phyloP scores from a whole-genome alignment of 2,797 vertebrate species.

The Pristis pectinata region DNA sequence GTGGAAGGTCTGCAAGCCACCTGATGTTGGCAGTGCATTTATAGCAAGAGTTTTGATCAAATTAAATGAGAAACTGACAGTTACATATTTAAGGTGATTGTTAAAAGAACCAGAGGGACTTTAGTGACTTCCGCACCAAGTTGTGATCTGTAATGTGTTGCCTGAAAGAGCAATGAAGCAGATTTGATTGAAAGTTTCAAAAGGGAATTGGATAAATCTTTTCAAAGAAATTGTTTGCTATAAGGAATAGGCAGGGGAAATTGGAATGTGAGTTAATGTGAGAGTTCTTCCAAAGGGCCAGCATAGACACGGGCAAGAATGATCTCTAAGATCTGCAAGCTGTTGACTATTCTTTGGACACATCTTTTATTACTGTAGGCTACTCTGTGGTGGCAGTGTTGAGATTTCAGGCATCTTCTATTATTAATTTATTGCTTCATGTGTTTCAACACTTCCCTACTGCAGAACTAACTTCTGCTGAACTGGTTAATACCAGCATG shows the following conservation, averaged over 20 bases:
- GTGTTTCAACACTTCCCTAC: not conserved
- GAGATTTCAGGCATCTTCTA: not conserved
- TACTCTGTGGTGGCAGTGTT: not conserved
- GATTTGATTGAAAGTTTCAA: not conserved
- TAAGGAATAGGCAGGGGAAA: not conserved
- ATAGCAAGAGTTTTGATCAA: constrained; percentile 7
- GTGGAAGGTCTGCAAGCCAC: not conserved
- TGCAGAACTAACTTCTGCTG: not conserved
- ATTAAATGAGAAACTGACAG: constrained; percentile 4
- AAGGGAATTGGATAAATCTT: not conserved
- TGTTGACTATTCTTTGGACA: not conserved
- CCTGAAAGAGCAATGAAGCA: not conserved
- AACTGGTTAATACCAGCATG: not conserved
- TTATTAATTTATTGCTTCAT: not conserved
- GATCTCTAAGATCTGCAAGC: not conserved
- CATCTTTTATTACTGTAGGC: not conserved
- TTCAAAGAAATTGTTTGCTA: not conserved
- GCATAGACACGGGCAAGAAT: not conserved
- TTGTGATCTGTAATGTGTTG: not conserved
- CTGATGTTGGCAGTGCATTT: not conserved
- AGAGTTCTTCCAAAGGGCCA: not conserved
- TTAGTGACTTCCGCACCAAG: not conserved
- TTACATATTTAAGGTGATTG: not conserved
- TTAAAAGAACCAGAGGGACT: not conserved
- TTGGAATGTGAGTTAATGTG: not conserved